These are phyloP conservation scores for Theonella swinhoei DNA, from an alignment of 37 sponge, comb jelly and placozoan species.

Conservation along the genomic window DNA sequence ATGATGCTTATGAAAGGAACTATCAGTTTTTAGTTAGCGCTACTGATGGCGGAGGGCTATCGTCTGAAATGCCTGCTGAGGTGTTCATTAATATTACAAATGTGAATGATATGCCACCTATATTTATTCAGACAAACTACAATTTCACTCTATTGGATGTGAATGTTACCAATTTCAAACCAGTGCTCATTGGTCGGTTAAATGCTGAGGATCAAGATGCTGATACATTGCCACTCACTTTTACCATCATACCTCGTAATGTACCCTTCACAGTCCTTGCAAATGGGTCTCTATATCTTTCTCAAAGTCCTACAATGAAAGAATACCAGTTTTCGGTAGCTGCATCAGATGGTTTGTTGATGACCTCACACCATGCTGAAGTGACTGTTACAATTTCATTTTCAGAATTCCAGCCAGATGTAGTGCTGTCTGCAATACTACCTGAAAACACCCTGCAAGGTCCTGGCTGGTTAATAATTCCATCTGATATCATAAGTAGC, in stretches of 20 bases:
- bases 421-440: slow-evolving; percentile 7
- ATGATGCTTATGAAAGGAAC: slow-evolving; percentile 11
- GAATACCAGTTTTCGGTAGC: slow-evolving; percentile 32
- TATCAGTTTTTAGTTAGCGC: slow-evolving; percentile 48
- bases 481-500: slow-evolving; percentile 9
- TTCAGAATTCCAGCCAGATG: slow-evolving; percentile 20
- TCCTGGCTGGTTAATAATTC: slow-evolving; percentile 23
- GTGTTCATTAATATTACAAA: slow-evolving; percentile 22
- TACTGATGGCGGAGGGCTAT: slow-evolving; percentile 48
- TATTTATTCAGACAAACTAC: slow-evolving; percentile 26
- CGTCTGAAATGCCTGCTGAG: neutral
- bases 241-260: slow-evolving; percentile 10
- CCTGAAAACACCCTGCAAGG: slow-evolving; percentile 49
- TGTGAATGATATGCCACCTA: slow-evolving; percentile 44
- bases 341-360: slow-evolving; percentile 42
- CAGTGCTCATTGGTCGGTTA: slow-evolving; percentile 1
- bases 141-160: slow-evolving; percentile 27
- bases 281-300: slow-evolving; percentile 28
- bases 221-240: neutral
- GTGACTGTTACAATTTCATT: slow-evolving; percentile 44
- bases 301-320: slow-evolving; percentile 1
- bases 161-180: neutral
- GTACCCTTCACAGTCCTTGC: slow-evolving; percentile 28
- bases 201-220: slow-evolving; percentile 37
- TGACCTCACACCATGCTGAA: slow-evolving; percentile 9